Conservation (phyloP, 2,797 vertebrate genomes). For the Ispidina lecontei region DNA sequence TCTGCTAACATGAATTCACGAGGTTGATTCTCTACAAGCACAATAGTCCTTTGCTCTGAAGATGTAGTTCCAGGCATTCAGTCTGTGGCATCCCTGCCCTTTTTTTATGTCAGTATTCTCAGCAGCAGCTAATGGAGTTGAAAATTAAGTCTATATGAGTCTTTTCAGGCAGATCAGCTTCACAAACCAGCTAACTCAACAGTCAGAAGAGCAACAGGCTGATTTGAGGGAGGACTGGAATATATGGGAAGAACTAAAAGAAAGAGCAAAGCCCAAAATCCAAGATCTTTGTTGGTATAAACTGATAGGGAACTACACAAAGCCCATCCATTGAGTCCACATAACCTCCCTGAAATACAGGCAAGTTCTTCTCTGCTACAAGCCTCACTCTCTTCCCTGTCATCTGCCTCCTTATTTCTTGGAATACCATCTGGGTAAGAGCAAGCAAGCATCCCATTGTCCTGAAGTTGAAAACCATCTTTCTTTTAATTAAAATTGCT, state of each 20-base stretch:
- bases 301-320: neutral
- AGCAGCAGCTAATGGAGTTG: neutral
- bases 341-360: neutral
- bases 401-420: neutral
- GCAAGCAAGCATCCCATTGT: neutral
- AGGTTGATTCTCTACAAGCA: neutral
- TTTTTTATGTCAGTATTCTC: neutral
- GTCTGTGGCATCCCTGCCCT: too few species aligned
- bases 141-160: neutral
- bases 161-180: neutral
- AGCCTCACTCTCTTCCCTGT: neutral
- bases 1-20: neutral
- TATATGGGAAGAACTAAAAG: neutral
- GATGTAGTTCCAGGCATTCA: neutral
- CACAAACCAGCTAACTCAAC: neutral
- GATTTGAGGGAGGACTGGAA: neutral
- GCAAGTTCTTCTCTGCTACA: neutral
- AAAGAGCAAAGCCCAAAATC: neutral
- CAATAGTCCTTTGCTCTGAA: neutral
- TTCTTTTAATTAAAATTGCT: neutral
- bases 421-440: neutral
- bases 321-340: neutral
- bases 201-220: neutral
- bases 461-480: neutral
- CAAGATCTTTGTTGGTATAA: neutral